These are phyloP conservation scores for Tonatia bakeri DNA, from an alignment of 2,113 vertebrate genomes.

Conservation along the genomic window DNA sequence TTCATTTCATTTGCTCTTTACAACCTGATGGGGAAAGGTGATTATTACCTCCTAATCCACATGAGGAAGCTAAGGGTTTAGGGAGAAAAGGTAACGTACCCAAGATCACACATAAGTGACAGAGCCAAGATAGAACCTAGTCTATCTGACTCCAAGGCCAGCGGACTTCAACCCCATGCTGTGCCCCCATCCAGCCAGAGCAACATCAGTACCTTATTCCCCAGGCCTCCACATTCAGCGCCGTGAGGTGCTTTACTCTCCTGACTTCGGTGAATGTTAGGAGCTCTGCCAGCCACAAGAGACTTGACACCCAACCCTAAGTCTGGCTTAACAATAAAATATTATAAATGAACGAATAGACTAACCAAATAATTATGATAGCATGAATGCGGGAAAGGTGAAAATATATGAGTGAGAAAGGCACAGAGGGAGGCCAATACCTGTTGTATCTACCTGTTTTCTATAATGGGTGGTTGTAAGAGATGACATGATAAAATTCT, in stretches of 20 bases:
- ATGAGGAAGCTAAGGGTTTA: not conserved
- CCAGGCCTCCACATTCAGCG: not conserved
- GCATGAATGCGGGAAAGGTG: not conserved
- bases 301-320: not conserved
- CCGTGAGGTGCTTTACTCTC: not conserved
- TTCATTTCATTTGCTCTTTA: not conserved
- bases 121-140: not conserved
- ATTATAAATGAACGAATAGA: not conserved
- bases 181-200: not conserved
- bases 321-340: not conserved
- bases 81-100: not conserved
- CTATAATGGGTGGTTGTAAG: not conserved
- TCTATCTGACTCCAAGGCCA: not conserved
- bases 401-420: not conserved
- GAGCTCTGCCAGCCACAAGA: not conserved
- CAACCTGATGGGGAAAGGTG: not conserved
- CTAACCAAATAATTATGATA: not conserved
- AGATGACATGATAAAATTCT: not conserved
- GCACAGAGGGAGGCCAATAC: not conserved
- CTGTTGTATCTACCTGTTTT: not conserved
- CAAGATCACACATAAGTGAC: not conserved
- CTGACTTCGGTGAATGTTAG: not conserved
- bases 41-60: not conserved
- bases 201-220: not conserved
- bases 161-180: rapidly evolving